phyloP scores from a whole-genome alignment of 2,888 invertebrate species.

The Congeria kusceri region DNA sequence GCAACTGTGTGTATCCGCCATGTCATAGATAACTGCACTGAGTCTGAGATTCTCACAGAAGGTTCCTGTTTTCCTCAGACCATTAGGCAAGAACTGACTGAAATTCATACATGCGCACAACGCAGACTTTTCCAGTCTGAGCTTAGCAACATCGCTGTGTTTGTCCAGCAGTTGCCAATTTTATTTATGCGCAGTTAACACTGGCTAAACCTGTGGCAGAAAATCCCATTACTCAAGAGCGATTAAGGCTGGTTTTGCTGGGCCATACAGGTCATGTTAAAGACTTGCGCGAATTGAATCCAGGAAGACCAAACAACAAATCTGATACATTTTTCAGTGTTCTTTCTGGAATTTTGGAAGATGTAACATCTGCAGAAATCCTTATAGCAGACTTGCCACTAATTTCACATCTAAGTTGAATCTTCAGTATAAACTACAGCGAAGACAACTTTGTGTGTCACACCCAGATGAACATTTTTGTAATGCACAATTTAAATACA shows the following conservation, averaged over 20 bases:
- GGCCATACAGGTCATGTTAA: conserved; percentile 40
- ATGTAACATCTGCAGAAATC: conserved; percentile 42
- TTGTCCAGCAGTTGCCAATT: conserved; percentile 18
- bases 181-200: conserved; percentile 39
- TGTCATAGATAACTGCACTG: conserved; percentile 13
- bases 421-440: conserved; percentile 57
- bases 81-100: conserved; percentile 17
- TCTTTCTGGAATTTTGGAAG: too few relatives aligned
- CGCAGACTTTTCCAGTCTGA: conserved; percentile 30
- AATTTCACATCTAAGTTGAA: conserved; percentile 21
- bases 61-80: conserved; percentile 15
- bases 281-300: conserved; percentile 49
- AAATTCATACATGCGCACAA: conserved; percentile 39
- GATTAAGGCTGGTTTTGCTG: conserved; percentile 23
- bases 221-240: conserved; percentile 22
- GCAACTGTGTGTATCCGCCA: conserved; percentile 17
- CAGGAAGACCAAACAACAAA: conserved; percentile 40
- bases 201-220: conserved; percentile 23
- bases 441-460: conserved; percentile 36
- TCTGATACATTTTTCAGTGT: conserved; percentile 50
- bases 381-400: conserved; percentile 15
- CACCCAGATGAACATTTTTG: conserved; percentile 56
- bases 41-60: conserved; percentile 9
- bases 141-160: conserved; percentile 17
- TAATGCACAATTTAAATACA: conserved; percentile 47